Percentiles rank a stretch among this genome's conserved stretches.
These are phyloP conservation scores for Casuarius casuarius DNA, from an alignment of 2,113 vertebrate genomes.

Conservation along the genomic window DNA sequence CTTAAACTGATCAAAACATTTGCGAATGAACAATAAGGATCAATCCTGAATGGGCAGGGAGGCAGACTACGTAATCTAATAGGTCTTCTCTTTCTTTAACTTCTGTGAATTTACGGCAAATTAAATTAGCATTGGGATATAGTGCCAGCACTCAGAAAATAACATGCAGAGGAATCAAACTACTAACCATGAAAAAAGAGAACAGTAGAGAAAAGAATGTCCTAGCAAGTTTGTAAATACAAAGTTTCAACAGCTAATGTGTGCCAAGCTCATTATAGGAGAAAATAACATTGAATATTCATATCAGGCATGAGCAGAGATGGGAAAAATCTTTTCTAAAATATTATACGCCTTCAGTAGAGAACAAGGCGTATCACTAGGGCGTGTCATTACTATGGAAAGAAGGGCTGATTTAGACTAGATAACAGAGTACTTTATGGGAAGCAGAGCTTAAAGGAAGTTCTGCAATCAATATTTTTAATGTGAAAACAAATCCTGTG, in stretches of 20 bases:
- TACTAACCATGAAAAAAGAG: conserved; percentile 8
- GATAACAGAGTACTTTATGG: neutral
- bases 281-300: neutral
- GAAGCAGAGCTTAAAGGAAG: neutral
- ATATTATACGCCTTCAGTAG: neutral
- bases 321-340: neutral
- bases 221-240: neutral
- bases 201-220: neutral
- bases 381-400: neutral
- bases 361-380: neutral
- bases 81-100: neutral
- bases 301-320: neutral
- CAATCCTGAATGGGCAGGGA: neutral
- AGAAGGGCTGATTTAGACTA: neutral
- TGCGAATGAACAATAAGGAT: conserved; percentile 35
- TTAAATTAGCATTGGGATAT: neutral
- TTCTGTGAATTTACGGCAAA: conserved; percentile 17
- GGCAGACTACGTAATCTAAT: neutral
- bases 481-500: neutral
- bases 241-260: neutral
- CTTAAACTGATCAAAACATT: conserved; percentile 42
- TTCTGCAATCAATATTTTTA: neutral
- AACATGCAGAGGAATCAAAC: neutral
- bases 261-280: neutral
- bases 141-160: neutral